Evolutionary conservation across 1,140 invertebrate species (phyloP).

Genomic region (Dreissena polymorpha): DNA sequence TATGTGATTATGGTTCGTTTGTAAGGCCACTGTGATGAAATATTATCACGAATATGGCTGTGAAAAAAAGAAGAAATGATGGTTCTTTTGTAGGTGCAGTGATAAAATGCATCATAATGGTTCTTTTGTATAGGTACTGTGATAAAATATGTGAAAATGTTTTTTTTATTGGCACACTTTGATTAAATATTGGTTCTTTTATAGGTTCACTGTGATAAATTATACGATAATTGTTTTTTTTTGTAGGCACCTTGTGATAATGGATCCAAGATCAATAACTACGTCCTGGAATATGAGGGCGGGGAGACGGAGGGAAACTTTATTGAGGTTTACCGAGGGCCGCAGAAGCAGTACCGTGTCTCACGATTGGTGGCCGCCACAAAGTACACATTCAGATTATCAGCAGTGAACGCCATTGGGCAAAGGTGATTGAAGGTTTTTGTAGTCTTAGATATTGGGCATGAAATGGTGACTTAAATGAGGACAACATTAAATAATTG

Average conservation of each 20-base stretch:
- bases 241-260: conserved; percentile 87
- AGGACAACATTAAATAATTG: too few relatives aligned
- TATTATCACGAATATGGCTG: too few relatives aligned
- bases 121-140: too few relatives aligned
- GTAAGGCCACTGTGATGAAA: conserved; percentile 85
- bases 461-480: too few relatives aligned
- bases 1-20: conserved; percentile 77
- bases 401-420: conserved; percentile 90
- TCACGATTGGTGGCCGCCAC: conserved; percentile 88
- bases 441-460: too few relatives aligned
- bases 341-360: conserved; percentile 86
- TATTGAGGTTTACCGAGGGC: conserved; percentile 86
- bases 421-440: conserved; percentile 80
- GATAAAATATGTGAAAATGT: too few relatives aligned
- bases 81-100: too few relatives aligned
- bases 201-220: too few relatives aligned
- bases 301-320: conserved; percentile 81
- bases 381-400: conserved; percentile 89
- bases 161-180: too few relatives aligned
- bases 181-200: too few relatives aligned
- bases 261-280: conserved; percentile 88
- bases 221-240: conserved; percentile 66
- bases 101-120: too few relatives aligned
- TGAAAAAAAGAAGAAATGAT: too few relatives aligned
- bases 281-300: conserved; percentile 90